phyloP scores from a whole-genome alignment of 2,113 vertebrate species.

The Silurus asotus region DNA sequence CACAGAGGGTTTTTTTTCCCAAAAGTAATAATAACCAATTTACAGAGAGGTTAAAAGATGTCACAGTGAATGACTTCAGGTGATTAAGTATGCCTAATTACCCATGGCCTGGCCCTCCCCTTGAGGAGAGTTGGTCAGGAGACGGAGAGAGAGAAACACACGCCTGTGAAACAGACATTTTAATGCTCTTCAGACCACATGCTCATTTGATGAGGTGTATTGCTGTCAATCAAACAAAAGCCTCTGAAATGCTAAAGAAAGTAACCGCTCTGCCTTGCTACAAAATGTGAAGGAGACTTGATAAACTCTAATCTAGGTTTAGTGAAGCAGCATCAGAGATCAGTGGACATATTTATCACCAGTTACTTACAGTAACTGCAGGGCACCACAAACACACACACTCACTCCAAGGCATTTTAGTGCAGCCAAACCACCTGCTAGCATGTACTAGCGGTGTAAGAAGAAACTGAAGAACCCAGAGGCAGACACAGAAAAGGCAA shows the following conservation, averaged over 20 bases:
- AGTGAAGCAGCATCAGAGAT: not conserved
- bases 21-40: slow-evolving; percentile 54
- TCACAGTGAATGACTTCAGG: slow-evolving; percentile 62
- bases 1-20: slow-evolving; percentile 36
- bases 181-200: not conserved
- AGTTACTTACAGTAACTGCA: not conserved
- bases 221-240: not conserved
- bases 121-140: slow-evolving; percentile 58
- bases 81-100: slow-evolving; percentile 72
- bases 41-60: slow-evolving; percentile 49
- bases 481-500: not conserved
- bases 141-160: not conserved
- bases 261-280: not conserved
- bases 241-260: not conserved
- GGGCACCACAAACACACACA: not conserved
- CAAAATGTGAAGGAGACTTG: not conserved
- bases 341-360: not conserved
- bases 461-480: not conserved
- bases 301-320: not conserved
- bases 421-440: not conserved
- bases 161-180: no score
- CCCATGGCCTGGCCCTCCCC: slow-evolving; percentile 59
- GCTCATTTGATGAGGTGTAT: not conserved
- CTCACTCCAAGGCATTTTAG: not conserved
- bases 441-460: not conserved